phyloP scores from a whole-genome alignment of 2,888 invertebrate species.

The Andrena fulva region DNA sequence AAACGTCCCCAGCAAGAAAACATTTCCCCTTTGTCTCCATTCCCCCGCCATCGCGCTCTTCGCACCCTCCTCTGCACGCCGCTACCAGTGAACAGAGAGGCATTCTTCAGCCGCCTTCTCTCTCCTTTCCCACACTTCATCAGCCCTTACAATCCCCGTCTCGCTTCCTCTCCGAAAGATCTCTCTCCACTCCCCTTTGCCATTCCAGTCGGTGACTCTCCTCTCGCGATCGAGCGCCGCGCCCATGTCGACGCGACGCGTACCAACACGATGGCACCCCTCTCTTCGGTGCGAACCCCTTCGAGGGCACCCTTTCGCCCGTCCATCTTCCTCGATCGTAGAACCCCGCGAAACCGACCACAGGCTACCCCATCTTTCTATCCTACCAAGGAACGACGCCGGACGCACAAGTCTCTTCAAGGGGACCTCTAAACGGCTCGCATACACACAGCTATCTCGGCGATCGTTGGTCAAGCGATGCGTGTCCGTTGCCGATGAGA shows the following conservation, averaged over 20 bases:
- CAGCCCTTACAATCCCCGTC: slow-evolving; percentile 17
- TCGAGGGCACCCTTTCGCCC: not conserved
- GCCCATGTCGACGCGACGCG: slow-evolving; percentile 61
- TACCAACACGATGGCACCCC: not conserved
- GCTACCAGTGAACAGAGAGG: slow-evolving; percentile 13
- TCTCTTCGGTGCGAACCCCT: not conserved
- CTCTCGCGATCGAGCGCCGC: slow-evolving; percentile 61
- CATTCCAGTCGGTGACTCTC: slow-evolving; percentile 46
- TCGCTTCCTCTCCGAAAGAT: slow-evolving; percentile 18
- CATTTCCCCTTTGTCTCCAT: slow-evolving; percentile 57
- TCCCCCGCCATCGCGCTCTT: slow-evolving; percentile 35
- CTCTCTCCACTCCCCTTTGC: slow-evolving; percentile 22
- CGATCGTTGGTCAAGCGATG: not conserved
- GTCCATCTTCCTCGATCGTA: slow-evolving; percentile 3
- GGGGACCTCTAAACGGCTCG: not conserved
- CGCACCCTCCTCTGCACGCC: not conserved
- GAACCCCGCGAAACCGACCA: not conserved
- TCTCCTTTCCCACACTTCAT: not conserved
- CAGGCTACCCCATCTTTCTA: not conserved
- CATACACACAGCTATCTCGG: not conserved
- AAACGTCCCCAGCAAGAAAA: slow-evolving; percentile 39
- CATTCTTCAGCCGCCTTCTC: slow-evolving; percentile 22
- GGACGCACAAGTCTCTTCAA: not conserved
- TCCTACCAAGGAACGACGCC: not conserved
- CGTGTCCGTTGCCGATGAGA: not conserved